These are phyloP conservation scores for Mus musculus DNA, from an alignment of 2,113 vertebrate genomes.

Conservation along the genomic window GRCm39 chr6:39888501-39889000, in stretches of 20 bases:
- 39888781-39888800: background rate
- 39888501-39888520: slow-evolving; percentile 33
- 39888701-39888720: background rate
- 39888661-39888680: background rate
- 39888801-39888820: background rate
- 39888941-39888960: background rate
- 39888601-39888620: slow-evolving; percentile 22
- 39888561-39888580: background rate
- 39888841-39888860: background rate
- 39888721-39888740: background rate
- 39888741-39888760: background rate
- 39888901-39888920: background rate
- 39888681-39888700: background rate
- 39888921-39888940: background rate
- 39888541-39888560: slow-evolving; percentile 37
- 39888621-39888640: slow-evolving; percentile 44
- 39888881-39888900: background rate
- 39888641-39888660: background rate
- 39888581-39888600: slow-evolving; percentile 35
- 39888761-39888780: background rate
- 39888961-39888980: background rate
- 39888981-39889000: background rate
- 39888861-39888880: background rate
- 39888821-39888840: background rate
- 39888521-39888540: background rate